A percentile compares a stretch with the other conserved stretches of the same genome.
phyloP scores from a whole-genome alignment of 2,888 invertebrate species.

The Nasonia oneida region DNA sequence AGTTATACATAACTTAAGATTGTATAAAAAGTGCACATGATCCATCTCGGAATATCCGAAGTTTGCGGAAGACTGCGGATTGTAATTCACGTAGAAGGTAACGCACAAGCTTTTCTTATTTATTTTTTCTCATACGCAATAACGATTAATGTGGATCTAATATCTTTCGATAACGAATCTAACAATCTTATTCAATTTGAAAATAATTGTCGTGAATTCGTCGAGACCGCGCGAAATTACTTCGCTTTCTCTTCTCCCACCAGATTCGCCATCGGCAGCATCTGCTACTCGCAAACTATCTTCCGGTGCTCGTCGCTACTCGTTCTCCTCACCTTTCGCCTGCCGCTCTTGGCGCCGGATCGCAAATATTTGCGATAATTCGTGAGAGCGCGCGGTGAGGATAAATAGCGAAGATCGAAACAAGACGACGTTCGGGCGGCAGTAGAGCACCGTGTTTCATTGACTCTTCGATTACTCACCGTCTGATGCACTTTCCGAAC shows the following conservation, averaged over 20 bases:
- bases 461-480: constrained; percentile 59
- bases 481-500: constrained; percentile 57
- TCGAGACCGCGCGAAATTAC: not conserved
- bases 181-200: not conserved
- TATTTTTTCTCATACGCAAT: not conserved
- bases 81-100: not conserved
- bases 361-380: constrained; percentile 75
- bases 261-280: not conserved
- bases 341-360: constrained; percentile 61
- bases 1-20: not conserved
- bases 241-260: not conserved
- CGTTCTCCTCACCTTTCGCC: constrained; percentile 67
- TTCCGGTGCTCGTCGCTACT: constrained; percentile 61
- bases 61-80: not conserved
- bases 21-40: not conserved
- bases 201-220: too few species aligned
- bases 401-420: constrained; percentile 69
- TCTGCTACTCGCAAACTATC: constrained; percentile 70
- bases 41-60: not conserved
- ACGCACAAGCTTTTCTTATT: not conserved
- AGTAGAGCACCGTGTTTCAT: constrained; percentile 50
- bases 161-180: not conserved
- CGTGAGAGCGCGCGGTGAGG: constrained; percentile 65
- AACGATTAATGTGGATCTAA: not conserved
- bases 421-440: constrained; percentile 29